phyloP scores from a whole-genome alignment of 2,888 invertebrate species.

The Pteria penguin region DNA sequence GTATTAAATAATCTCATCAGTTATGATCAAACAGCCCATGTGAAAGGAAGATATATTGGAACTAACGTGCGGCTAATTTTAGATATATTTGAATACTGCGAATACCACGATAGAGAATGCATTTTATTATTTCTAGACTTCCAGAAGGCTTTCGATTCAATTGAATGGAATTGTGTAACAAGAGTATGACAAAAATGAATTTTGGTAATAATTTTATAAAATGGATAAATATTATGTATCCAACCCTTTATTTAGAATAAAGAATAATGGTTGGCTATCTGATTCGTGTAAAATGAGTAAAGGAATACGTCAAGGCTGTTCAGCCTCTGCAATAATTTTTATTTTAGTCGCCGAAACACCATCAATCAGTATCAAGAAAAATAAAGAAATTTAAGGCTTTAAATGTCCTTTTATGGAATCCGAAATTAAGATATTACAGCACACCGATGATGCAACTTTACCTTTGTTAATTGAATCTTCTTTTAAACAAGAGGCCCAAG shows the following conservation, averaged over 20 bases:
- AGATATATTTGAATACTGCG: not conserved
- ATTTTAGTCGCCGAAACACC: not conserved
- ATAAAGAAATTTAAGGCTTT: not conserved
- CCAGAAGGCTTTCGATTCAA: too few species aligned
- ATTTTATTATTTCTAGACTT: too few species aligned
- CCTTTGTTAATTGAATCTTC: not conserved
- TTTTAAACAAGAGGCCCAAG: too few species aligned
- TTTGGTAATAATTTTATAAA: not conserved
- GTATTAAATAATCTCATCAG: not conserved
- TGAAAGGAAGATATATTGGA: constrained; percentile 4
- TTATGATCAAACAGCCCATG: constrained; percentile 4
- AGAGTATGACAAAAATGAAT: not conserved
- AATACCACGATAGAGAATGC: too few species aligned
- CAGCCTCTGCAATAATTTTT: too few species aligned
- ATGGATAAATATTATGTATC: too few species aligned
- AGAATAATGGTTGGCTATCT: too few species aligned
- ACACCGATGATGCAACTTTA: constrained; percentile 1
- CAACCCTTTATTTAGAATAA: too few species aligned
- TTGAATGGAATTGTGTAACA: too few species aligned
- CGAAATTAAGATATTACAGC: too few species aligned
- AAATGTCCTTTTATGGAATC: not conserved
- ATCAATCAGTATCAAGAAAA: not conserved
- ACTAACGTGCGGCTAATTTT: not conserved
- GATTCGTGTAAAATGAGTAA: too few species aligned
- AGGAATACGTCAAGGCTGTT: too few species aligned